A percentile compares a stretch with the other conserved stretches of the same genome.
Evolutionary conservation across 2,797 vertebrate species (phyloP).

Genomic region (Triplophysa yarkandensis): DNA sequence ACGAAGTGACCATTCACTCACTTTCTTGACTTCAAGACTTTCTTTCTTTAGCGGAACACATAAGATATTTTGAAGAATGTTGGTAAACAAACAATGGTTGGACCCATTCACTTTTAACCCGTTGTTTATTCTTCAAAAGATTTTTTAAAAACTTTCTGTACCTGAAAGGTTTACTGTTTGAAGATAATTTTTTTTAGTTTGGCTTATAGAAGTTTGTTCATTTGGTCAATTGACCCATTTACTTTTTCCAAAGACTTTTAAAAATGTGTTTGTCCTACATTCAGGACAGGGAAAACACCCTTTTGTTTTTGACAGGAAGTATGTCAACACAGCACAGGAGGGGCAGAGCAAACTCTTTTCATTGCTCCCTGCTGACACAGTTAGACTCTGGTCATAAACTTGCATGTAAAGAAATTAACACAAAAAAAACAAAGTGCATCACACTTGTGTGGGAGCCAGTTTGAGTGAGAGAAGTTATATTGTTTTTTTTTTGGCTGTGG

Average conservation of each 20-base stretch:
- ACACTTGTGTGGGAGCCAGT: background rate
- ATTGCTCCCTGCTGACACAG: slow-evolving; percentile 37
- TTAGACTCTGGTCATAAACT: slow-evolving; percentile 1
- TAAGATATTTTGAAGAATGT: too few relatives aligned
- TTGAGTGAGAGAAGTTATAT: background rate
- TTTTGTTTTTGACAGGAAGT: slow-evolving; percentile 40
- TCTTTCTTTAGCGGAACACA: too few relatives aligned
- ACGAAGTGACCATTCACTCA: too few relatives aligned
- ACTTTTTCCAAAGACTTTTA: slow-evolving; percentile 30
- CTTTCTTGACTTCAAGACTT: too few relatives aligned
- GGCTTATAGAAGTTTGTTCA: background rate
- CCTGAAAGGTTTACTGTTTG: too few relatives aligned
- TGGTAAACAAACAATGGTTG: too few relatives aligned
- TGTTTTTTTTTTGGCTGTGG: background rate
- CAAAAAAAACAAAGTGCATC: background rate
- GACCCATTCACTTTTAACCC: too few relatives aligned
- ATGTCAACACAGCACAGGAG: slow-evolving; percentile 14
- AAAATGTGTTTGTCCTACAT: slow-evolving; percentile 32
- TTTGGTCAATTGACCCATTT: slow-evolving; percentile 21
- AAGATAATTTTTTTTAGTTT: too few relatives aligned
- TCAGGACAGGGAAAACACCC: slow-evolving; percentile 17
- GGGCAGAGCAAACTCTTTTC: slow-evolving; percentile 11
- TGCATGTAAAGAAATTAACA: background rate
- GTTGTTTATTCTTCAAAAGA: too few relatives aligned
- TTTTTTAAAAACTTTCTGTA: too few relatives aligned